Base-by-base conservation (phyloP, 37 sponge, comb jelly and placozoan species). In the Aplysina aerophoba region DNA sequence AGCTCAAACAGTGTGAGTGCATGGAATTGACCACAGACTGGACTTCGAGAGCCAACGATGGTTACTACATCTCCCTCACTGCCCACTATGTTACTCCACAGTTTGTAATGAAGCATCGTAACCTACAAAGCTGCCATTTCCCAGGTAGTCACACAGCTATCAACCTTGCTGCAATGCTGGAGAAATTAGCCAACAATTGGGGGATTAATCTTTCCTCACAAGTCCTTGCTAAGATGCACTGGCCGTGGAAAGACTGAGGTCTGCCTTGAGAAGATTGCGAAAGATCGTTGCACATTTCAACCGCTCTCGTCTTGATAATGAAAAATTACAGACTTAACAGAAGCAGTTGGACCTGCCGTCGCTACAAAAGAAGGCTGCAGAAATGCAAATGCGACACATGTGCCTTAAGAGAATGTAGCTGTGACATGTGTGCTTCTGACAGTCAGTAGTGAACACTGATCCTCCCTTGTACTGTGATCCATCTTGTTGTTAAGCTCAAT, bases 141-240 rank as follows among this genome's bases (percentile, higher is more conserved):
- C 85, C 85, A 24, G 85, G 85, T 50, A 40, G 36, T 24, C 85
- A 84, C 54, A 44, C 69, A 40, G 50, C 69, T 72, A 21, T 53
- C 53, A 40, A 31, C 50, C 39, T 69, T 71, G 53, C 67, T 73
- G 41, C 16, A 28, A 68, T 68, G 50, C 53, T 84, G 17, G 13
- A 34, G 35, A 28, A 16, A 25, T 54, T 28, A 36, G 30, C 40
- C 20, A 35, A 50, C 12, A 33, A 81, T 60, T 84, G 85, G 85
- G 30, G 31, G 22, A 69, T 84, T 31, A 36, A 84, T 55, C 57
- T 84, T 50, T 28, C 62, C 34, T 55, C 58, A 25, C 81, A 83
- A 83, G 44, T 83, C n/a, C 81, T 58, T 28, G 81, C 81, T 68
- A 83, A 83, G 53, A 83, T 83, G 83, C 83, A 60, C 66, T 83